Percentiles rank a stretch among this genome's conserved stretches.
phyloP scores from a whole-genome alignment of 2,888 invertebrate species.

The Omphaloscelis lunosa region DNA sequence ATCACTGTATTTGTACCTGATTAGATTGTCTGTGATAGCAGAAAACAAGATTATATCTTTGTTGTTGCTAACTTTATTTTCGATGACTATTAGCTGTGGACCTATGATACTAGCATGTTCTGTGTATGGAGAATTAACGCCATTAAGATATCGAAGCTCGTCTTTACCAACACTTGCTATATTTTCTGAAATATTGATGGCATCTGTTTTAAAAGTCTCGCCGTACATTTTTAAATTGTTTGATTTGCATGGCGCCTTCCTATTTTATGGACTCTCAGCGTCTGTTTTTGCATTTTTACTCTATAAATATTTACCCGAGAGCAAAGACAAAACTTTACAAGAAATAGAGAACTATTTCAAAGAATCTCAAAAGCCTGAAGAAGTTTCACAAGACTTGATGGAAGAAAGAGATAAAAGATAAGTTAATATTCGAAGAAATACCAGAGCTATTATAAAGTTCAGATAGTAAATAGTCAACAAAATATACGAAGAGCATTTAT shows the following conservation, averaged over 20 bases:
- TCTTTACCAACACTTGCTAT: constrained; percentile 66
- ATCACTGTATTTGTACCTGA: constrained; percentile 73
- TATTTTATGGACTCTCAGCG: constrained; percentile 70
- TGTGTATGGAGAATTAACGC: constrained; percentile 72
- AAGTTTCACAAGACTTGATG: constrained; percentile 40
- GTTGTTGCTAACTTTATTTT: constrained; percentile 69
- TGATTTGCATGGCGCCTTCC: constrained; percentile 70
- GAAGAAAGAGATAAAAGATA: constrained; percentile 10
- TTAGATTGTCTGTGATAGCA: constrained; percentile 61
- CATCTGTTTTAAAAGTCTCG: constrained; percentile 70
- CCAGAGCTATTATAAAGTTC: background rate
- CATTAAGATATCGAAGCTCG: constrained; percentile 67
- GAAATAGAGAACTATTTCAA: constrained; percentile 70
- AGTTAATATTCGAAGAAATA: background rate
- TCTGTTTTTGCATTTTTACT: constrained; percentile 66
- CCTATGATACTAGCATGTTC: constrained; percentile 73
- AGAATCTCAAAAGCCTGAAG: constrained; percentile 40
- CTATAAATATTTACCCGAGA: constrained; percentile 72
- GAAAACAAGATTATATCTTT: constrained; percentile 70
- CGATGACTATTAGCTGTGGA: constrained; percentile 72
- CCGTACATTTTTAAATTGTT: constrained; percentile 68
- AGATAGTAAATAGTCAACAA: background rate
- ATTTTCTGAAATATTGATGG: constrained; percentile 64
- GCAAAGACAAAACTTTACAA: constrained; percentile 71
- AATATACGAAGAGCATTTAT: background rate